phyloP scores from a whole-genome alignment of 2,888 invertebrate genomes.

The Galeruca laticollis region DNA sequence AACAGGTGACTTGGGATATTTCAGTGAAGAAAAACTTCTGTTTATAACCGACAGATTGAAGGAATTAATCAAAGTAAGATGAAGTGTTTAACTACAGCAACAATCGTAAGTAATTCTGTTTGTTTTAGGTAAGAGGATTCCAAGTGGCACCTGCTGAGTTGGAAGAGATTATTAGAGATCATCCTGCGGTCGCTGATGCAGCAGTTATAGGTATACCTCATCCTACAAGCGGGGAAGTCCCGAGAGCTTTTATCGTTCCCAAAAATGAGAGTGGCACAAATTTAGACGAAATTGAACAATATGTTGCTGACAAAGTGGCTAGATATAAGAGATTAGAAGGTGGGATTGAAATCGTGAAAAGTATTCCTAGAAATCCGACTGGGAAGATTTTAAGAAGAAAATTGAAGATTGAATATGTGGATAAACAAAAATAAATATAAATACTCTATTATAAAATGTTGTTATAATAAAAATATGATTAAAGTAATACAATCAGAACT shows the following conservation, averaged over 20 bases:
- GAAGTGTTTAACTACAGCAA: not conserved
- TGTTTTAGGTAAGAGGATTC: slow-evolving; percentile 54
- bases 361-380: slow-evolving; percentile 71
- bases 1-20: slow-evolving; percentile 73
- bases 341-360: slow-evolving; percentile 69
- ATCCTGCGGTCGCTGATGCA: slow-evolving; percentile 82
- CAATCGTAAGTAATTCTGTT: not conserved
- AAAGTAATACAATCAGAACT: too few relatives aligned
- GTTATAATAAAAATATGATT: not conserved
- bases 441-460: not conserved
- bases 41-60: slow-evolving; percentile 83
- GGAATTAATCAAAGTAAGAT: slow-evolving; percentile 79
- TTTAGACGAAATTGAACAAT: slow-evolving; percentile 72
- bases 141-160: slow-evolving; percentile 92
- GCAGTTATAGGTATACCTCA: slow-evolving; percentile 86
- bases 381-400: slow-evolving; percentile 73
- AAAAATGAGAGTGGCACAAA: slow-evolving; percentile 64
- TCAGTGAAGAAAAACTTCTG: slow-evolving; percentile 75
- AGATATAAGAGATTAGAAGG: slow-evolving; percentile 78
- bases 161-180: slow-evolving; percentile 78
- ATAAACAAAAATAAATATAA: not conserved
- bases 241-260: slow-evolving; percentile 79
- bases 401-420: slow-evolving; percentile 22
- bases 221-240: slow-evolving; percentile 77
- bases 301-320: slow-evolving; percentile 77